A percentile compares a stretch with the other conserved stretches of the same genome.
phyloP scores from a whole-genome alignment of 1,140 invertebrate genomes.

The Heliconius melpomene region DNA sequence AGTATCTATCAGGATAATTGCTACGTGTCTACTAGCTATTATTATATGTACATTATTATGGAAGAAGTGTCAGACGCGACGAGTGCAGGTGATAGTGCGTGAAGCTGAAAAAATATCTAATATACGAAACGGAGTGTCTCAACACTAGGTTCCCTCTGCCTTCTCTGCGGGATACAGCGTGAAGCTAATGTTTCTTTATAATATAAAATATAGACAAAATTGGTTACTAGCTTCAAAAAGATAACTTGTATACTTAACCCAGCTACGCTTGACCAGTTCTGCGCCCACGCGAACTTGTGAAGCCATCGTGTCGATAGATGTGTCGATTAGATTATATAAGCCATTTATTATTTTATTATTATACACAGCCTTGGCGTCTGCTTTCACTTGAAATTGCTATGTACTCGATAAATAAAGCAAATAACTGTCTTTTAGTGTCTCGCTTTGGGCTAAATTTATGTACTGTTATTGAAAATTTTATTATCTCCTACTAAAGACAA shows the following conservation, averaged over 20 bases:
- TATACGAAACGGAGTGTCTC: too few relatives aligned
- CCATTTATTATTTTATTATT: conserved; percentile 29
- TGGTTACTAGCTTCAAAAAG: neutral
- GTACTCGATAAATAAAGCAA: conserved; percentile 21
- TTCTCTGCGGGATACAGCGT: too few relatives aligned
- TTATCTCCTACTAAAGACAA: neutral
- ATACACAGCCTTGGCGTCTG: conserved; percentile 12
- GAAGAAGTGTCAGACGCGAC: neutral
- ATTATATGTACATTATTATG: neutral
- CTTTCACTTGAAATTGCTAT: conserved; percentile 20
- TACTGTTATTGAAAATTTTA: neutral
- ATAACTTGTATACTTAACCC: neutral
- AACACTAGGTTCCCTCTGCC: too few relatives aligned
- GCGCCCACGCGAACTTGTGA: conserved; percentile 23
- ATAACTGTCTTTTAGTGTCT: conserved; percentile 19
- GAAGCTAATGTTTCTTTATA: too few relatives aligned
- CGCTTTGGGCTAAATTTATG: neutral
- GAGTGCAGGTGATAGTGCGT: neutral
- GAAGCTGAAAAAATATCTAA: too few relatives aligned
- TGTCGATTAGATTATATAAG: conserved; percentile 29
- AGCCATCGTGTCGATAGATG: conserved; percentile 26
- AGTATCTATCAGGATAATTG: neutral
- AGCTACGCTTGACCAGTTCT: neutral
- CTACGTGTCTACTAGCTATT: neutral
- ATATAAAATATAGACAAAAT: neutral